Evolutionary conservation across 2,113 vertebrate genomes (phyloP), one percentile per base, ranked within the genome.

Genomic region (Cyanocitta stelleri): DNA sequence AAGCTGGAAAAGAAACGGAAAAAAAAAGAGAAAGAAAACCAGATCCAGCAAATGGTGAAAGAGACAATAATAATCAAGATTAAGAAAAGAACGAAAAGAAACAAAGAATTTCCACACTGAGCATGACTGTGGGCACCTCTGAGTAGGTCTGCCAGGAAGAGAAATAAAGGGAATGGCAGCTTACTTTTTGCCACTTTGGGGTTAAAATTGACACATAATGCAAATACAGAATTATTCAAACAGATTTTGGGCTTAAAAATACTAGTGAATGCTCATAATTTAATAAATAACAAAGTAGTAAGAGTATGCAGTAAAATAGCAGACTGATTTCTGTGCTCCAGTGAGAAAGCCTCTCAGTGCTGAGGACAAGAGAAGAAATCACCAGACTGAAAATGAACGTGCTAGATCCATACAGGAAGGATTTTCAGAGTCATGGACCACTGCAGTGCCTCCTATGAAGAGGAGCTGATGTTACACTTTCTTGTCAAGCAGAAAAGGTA

Each of bases 141-240:
- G 58, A 46, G 7, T 41, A 62, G 32, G 33, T 13, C 14, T 71
- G 35, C 19, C 30, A 68, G 17, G 15, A 66, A 29, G 15, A 68
- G 41, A 85, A 75, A 64, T 23, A 1, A 73, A 77, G 10, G n/a
- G n/a, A 89, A 35, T 6, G 62, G 11, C 21, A 67, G 4, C 11
- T 55, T 17, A 14, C 3, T 7, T 63, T 87, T 76, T 79, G 19
- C 4, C 13, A 56, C 11, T 78, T 17, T 44, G 18, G 27, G 3
- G 2, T 51, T 82, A 85, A 87, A 91, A 82, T 1, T 0, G 0
- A 44, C 6, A 55, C 11, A 13, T 29, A 82, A 77, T 0, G 0
- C 24, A 64, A 64, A 59, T 15, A 63, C 7, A 12, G 15, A 63
- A 64, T 64, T 43, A 44, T 26, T 76, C 6, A 62, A 52, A 39